Evolutionary conservation across 2,888 invertebrate species (phyloP).

Genomic region (Pediacus dermestoides): DNA sequence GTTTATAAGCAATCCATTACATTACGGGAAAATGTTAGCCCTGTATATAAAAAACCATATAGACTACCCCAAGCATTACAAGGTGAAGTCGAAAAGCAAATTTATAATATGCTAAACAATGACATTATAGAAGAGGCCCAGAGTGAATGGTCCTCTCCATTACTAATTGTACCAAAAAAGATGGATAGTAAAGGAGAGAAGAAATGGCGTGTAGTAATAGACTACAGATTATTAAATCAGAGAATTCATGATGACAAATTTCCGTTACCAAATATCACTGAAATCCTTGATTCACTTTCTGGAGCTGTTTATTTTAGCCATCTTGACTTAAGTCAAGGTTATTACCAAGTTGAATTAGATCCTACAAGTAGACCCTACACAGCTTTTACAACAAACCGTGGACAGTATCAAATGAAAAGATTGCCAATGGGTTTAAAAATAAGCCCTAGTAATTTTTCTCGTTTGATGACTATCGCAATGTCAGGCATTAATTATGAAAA

Average conservation of each 20-base stretch:
- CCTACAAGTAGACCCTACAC: neutral
- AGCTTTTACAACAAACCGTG: neutral
- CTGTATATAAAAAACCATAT: slow-evolving; percentile 3
- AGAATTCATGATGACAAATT: slow-evolving; percentile 1
- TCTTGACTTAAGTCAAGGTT: slow-evolving; percentile 4
- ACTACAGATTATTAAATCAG: slow-evolving; percentile 1
- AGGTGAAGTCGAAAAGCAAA: neutral
- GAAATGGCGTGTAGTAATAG: slow-evolving; percentile 4
- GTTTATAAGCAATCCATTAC: slow-evolving; percentile 1
- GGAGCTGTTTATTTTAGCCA: slow-evolving; percentile 3
- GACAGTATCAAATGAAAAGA: neutral
- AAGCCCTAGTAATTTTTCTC: neutral
- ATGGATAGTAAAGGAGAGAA: neutral
- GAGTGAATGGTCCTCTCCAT: neutral
- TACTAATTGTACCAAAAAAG: slow-evolving; percentile 2
- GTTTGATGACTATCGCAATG: neutral
- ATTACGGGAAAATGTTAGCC: neutral
- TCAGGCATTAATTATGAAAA: neutral
- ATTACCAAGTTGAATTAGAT: slow-evolving; percentile 2
- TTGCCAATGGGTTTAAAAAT: neutral
- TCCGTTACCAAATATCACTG: slow-evolving; percentile 1
- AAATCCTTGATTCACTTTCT: slow-evolving; percentile 2
- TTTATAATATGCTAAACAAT: slow-evolving; percentile 1
- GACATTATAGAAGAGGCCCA: slow-evolving; percentile 5
- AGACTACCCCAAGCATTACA: slow-evolving; percentile 1